Evolutionary conservation across 2,888 invertebrate genomes (phyloP), one percentile per base, ranked within the genome.

Genomic region (Pomacea canaliculata): DNA sequence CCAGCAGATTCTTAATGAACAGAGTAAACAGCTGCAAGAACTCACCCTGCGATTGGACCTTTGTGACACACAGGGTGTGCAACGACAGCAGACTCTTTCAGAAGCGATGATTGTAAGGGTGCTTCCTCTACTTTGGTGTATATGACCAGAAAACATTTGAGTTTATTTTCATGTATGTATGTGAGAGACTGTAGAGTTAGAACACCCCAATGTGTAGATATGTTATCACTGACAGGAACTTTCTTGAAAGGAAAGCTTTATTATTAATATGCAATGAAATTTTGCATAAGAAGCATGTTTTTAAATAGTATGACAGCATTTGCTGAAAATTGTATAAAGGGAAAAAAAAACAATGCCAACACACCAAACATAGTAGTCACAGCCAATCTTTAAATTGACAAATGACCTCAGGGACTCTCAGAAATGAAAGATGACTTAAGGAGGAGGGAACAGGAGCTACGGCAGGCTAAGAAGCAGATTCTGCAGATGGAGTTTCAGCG

Each of bases 1-100:
- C 10, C 89, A 90, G 80, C 82, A 85, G 27, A 76, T 90, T 62
- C 80, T 90, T 65, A 85, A 83, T n/a, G 89, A 89, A 74, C 90
- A 89, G 83, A 84, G 85, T 69, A 81, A 80, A 68, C 89, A 88
- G 78, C 77, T 89, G 71, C 84, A 85, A 71, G 86, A 87, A 63
- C 78, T 89, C 49, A 85, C 87, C 0, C 59, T 82, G 12, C 79
- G 84, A 65, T 80, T 89, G 65, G 86, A 87, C 68, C 70, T 84
- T 19, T 86, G 85, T 77, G 84, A 84, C 19, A 81, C 85, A 9
- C 84, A 87, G 74, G 88, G 85, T 13, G 78, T 84, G 67, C 83
- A 88, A 74, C 86, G 87, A 71, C 87, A 88, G 70, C 83, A 85
- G 66, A 85, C 84, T 8, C 79, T 89, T 18, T 73, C 84, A 1